Evolutionary conservation across 2,113 vertebrate species (phyloP), one percentile per base, ranked within the genome.

Genomic region (Ranitomeya imitator): DNA sequence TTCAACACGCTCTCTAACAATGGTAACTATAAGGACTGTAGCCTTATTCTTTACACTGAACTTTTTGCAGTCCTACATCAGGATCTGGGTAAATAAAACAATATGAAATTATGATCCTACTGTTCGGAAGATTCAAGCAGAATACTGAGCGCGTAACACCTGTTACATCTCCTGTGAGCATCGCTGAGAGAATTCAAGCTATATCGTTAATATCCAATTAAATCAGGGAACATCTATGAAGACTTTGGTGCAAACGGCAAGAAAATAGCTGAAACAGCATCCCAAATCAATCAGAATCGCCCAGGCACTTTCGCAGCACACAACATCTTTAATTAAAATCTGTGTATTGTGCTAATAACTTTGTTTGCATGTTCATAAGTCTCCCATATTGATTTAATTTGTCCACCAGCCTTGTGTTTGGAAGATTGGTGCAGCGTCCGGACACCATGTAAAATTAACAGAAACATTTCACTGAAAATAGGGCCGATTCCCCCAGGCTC

Each of bases 301-400:
- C 83, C 89, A 3, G 3, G 60, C 13, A 71, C 91, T 91, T 90
- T 93, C 91, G 91, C 87, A 84, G 90, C 90, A 93, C 91, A 83
- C 88, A 91, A 79, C 89, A 85, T 90, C 89, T 93, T 94, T 95
- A 94, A 96, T 95, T 95, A 94, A 95, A 94, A 92, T 79, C 87
- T 90, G 90, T 92, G 91, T 94, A 90, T 92, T 91, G 90, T 90
- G 89, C 89, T 93, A 93, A 93, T 93, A 95, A 94, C 91, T 93
- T 90, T 84, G 81, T 93, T 90, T 84, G 81, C 85, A 73, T 92
- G 91, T 92, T 92, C 79, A 2, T 90, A 91, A 90, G 90, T 83
- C 73, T 91, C 91, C 79, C 77, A 63, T 90, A 95, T 94, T 92
- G 93, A 94, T 95, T 95, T 93, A 88, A 90, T 82, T 92, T 93